Base-by-base conservation (phyloP, 1,140 invertebrate species). In the Bicyclus anynana region DNA sequence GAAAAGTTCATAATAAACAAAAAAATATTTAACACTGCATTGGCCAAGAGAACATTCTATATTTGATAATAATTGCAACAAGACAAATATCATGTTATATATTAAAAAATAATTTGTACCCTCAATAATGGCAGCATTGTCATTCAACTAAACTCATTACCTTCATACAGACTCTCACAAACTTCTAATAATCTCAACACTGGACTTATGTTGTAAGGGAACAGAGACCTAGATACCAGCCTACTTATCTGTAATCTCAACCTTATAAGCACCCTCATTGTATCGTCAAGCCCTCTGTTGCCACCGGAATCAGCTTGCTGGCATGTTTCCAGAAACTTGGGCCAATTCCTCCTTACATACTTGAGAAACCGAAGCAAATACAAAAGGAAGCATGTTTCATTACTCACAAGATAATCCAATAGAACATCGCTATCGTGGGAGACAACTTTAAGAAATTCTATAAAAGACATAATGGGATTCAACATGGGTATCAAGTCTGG, bases 191-290 rank as follows among this genome's bases (percentile, higher is more conserved):
- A 87, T 80, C 94, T 93, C 40, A 97, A 89, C 61, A 97, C 93
- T 40, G 96, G 96, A 77, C 93, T 95, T 69, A 97, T 97, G 83
- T 97, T 97, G 77, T 97, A 97, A 0, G 96, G 95, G 80, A 97
- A 97, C 9, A 97, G 87, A 53, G 94, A 92, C 66, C 94, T 94
- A 0, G 94, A 93, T 6, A 97, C 95, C 59, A 97, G 87, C 74
- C 95, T 91, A 67, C 94, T 94, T 62, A 97, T 95, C 62, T 95
- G 93, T 62, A 95, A 89, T 62, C 95, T 91, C 20, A 97, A 87
- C 54, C 94, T 89, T 70, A 95, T 96, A 7, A 97, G 82, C 20
- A 96, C 93, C 53, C 93, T 91, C 95, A 97, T 97, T 20, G 94
- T 95, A 69, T 94, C 93, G 65, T 96, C 94, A 16, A 96, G 80